phyloP scores from a whole-genome alignment of 2,113 vertebrate species.

The Chitala chitala region DNA sequence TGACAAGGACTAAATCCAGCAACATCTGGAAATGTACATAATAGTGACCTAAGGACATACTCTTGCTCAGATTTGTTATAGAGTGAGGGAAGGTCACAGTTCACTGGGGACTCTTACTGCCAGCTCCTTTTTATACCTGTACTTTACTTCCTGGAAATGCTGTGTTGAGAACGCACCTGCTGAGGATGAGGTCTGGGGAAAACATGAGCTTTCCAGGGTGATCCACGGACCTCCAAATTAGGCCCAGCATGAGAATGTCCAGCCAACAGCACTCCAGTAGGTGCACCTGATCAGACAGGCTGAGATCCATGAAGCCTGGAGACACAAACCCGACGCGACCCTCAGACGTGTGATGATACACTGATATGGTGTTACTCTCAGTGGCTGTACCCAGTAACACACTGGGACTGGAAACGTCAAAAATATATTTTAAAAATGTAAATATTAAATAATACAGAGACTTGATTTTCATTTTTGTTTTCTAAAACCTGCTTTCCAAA shows the following conservation, averaged over 20 bases:
- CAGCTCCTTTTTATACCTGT: not conserved
- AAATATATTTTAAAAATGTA: no score
- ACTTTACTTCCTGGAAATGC: not conserved
- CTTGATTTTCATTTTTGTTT: no score
- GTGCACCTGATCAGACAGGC: constrained; percentile 87
- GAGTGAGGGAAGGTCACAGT: no score
- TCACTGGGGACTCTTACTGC: not conserved
- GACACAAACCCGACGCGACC: not conserved
- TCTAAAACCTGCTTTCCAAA: no score
- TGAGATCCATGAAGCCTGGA: constrained; percentile 86
- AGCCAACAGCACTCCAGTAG: constrained; percentile 96
- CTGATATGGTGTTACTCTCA: not conserved
- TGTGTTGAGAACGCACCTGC: constrained; percentile 65
- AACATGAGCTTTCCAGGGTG: constrained; percentile 95
- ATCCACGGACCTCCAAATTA: constrained; percentile 95
- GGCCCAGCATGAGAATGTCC: constrained; percentile 92
- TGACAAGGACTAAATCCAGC: no score
- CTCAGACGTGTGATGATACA: no score
- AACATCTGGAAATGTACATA: no score
- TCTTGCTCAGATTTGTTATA: no score
- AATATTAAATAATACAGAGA: no score
- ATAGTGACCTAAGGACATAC: no score
- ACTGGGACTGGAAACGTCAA: no score
- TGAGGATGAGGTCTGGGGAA: constrained; percentile 86
- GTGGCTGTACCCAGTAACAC: no score